phyloP scores from a whole-genome alignment of 1,140 invertebrate species.

The Brachionus koreanus region DNA sequence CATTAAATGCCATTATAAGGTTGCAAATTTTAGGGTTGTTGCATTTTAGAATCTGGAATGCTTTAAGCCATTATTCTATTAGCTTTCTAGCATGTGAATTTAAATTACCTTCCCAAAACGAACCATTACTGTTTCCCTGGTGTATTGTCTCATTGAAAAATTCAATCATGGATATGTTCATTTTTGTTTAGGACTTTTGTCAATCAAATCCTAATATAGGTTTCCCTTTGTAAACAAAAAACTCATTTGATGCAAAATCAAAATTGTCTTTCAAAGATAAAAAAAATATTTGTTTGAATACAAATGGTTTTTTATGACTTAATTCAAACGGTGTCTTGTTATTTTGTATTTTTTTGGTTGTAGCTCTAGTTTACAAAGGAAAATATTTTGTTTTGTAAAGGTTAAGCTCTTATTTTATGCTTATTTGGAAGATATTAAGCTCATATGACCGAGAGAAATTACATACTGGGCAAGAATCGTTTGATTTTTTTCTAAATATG shows the following conservation, averaged over 20 bases:
- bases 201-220: neutral
- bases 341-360: neutral
- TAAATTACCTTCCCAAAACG: conserved; percentile 4
- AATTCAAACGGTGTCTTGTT: conserved; percentile 15
- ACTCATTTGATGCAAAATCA: neutral
- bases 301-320: neutral
- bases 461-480: neutral
- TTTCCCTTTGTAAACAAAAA: neutral
- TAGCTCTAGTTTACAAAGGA: neutral
- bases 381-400: conserved; percentile 19
- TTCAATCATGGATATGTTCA: conserved; percentile 10
- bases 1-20: neutral
- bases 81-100: neutral
- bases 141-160: neutral
- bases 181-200: neutral
- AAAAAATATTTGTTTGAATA: neutral
- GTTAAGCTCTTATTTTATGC: conserved; percentile 31
- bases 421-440: neutral
- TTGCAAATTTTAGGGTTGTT: conserved; percentile 21
- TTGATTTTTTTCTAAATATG: neutral
- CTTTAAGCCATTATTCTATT: neutral
- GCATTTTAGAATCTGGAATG: conserved; percentile 7
- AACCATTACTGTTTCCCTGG: neutral
- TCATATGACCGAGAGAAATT: neutral
- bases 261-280: neutral